Conservation (phyloP, 2,888 invertebrate species). For the Drosophila lutescens region DNA sequence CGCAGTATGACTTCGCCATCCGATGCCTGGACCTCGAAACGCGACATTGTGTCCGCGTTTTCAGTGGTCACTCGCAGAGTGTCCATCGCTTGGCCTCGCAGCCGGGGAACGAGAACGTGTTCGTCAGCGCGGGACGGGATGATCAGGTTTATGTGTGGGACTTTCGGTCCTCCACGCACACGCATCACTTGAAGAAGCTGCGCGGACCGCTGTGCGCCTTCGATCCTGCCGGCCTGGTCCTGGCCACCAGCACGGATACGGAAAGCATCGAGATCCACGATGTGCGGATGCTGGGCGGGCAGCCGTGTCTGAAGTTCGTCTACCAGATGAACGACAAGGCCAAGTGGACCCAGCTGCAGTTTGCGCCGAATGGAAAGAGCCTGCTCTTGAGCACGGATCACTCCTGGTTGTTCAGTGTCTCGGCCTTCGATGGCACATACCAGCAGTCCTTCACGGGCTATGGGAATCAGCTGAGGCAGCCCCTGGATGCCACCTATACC, state of each 20-base stretch:
- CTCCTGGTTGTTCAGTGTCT: conserved; percentile 52
- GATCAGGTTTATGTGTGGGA: conserved; percentile 55
- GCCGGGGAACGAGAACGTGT: conserved; percentile 39
- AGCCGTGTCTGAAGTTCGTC: conserved; percentile 38
- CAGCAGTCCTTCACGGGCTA: conserved; percentile 31
- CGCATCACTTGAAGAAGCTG: conserved; percentile 14
- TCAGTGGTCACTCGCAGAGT: conserved; percentile 32
- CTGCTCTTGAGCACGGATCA: conserved; percentile 52
- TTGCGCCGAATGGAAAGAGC: conserved; percentile 51
- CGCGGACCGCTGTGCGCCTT: conserved; percentile 40
- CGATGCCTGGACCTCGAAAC: conserved; percentile 44
- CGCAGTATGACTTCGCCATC: conserved; percentile 41
- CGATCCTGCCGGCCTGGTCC: conserved; percentile 48
- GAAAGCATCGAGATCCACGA: conserved; percentile 48
- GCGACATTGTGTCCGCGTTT: conserved; percentile 17
- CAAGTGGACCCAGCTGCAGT: conserved; percentile 59
- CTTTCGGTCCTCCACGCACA: conserved; percentile 22
- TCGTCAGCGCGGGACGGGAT: conserved; percentile 52
- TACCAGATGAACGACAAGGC: conserved; percentile 25
- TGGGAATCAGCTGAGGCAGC: conserved; percentile 27
- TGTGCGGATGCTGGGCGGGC: conserved; percentile 43
- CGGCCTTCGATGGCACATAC: conserved; percentile 43
- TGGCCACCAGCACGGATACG: conserved; percentile 39
- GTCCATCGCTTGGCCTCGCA: conserved; percentile 30
- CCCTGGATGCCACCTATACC: conserved; percentile 41